phyloP scores from a whole-genome alignment of 2,797 vertebrate species.

The Monodelphis domestica region DNA sequence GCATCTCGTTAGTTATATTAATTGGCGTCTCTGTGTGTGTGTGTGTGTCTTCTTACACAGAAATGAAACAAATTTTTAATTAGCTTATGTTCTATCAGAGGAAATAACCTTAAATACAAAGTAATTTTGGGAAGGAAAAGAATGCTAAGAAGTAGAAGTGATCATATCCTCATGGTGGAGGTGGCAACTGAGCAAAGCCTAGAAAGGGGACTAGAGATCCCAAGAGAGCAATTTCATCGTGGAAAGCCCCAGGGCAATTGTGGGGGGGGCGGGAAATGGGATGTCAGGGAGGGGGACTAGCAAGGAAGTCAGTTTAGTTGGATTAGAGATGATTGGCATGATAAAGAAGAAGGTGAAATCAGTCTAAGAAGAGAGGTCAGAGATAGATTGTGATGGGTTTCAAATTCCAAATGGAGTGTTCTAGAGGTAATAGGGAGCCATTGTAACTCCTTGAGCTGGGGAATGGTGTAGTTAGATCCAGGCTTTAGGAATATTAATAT shows the following conservation, averaged over 20 bases:
- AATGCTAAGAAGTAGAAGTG: not conserved
- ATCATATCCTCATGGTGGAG: not conserved
- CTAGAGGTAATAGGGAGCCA: not conserved
- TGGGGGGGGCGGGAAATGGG: not conserved
- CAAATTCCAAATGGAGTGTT: too few species aligned
- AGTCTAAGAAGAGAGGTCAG: not conserved
- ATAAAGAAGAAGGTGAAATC: not conserved
- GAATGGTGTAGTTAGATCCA: not conserved
- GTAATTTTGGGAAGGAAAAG: not conserved
- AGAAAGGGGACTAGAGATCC: not conserved
- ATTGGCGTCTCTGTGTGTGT: not conserved
- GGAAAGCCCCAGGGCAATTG: not conserved
- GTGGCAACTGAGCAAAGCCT: not conserved
- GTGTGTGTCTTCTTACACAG: not conserved
- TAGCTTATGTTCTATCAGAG: not conserved
- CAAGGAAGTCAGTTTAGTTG: not conserved
- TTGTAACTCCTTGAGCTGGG: not conserved
- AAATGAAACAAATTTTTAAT: not conserved
- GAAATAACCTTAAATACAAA: not conserved
- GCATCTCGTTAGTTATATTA: not conserved
- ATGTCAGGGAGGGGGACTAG: too few species aligned
- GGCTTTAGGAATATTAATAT: not conserved
- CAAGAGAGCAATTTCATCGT: not conserved
- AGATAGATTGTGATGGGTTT: not conserved
- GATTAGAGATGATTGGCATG: not conserved